Evolutionary conservation across 2,797 vertebrate species (phyloP).

Genomic region (Eleutherodactylus coqui): DNA sequence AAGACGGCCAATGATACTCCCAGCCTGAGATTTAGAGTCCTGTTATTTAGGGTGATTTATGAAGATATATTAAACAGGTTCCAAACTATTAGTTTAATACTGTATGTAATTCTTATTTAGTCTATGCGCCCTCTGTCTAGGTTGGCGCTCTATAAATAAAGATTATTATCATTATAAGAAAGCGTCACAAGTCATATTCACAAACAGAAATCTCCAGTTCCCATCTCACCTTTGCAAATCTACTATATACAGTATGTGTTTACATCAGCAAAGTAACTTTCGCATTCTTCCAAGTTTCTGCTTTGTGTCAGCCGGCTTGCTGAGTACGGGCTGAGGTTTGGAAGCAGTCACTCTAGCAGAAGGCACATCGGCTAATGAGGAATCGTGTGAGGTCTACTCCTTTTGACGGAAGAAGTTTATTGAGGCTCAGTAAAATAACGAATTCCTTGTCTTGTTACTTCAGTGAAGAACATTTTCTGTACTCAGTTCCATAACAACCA

Average conservation of each 20-base stretch:
- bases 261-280: neutral
- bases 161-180: too few relatives aligned
- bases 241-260: neutral
- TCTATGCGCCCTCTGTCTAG: too few relatives aligned
- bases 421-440: neutral
- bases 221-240: neutral
- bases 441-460: neutral
- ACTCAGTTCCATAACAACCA: neutral
- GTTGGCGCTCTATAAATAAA: too few relatives aligned
- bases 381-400: constrained; percentile 10
- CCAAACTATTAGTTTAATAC: too few relatives aligned
- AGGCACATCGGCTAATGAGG: constrained; percentile 9
- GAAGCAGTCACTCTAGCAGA: neutral
- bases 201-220: neutral
- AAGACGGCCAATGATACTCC: neutral
- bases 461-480: neutral
- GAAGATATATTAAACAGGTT: neutral
- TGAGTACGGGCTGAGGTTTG: neutral
- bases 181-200: neutral
- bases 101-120: too few relatives aligned
- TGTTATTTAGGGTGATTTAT: neutral
- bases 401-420: neutral
- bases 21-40: neutral
- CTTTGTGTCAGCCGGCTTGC: constrained; percentile 1
- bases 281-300: neutral